Evolutionary conservation across 1,140 invertebrate genomes (phyloP).

Genomic region (Halictus rubicundus): DNA sequence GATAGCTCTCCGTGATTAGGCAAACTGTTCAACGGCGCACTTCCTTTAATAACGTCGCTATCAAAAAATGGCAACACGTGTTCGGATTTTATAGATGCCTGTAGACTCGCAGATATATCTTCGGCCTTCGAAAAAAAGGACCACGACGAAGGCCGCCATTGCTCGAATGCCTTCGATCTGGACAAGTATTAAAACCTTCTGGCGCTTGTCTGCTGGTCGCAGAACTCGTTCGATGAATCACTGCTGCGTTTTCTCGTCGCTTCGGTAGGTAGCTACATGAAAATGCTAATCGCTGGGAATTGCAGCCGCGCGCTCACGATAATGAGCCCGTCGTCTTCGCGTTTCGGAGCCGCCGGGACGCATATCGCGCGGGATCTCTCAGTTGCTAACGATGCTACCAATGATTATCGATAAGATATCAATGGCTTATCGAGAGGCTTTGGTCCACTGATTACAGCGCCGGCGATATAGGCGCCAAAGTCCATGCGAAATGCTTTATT

Average conservation of each 20-base stretch:
- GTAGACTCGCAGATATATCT: slow-evolving; percentile 4
- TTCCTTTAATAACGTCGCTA: slow-evolving; percentile 27
- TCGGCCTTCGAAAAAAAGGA: background rate
- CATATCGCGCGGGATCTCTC: slow-evolving; percentile 1
- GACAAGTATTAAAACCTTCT: slow-evolving; percentile 41
- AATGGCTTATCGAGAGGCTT: background rate
- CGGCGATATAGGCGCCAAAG: background rate
- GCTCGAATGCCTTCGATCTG: slow-evolving; percentile 25
- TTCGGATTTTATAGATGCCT: background rate
- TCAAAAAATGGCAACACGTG: slow-evolving; percentile 43
- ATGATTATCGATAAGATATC: slow-evolving; percentile 4
- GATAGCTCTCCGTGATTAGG: background rate
- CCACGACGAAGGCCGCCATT: background rate
- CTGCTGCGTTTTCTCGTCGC: slow-evolving; percentile 49
- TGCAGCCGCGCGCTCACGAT: slow-evolving; percentile 38
- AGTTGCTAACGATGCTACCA: background rate
- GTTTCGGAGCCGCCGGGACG: slow-evolving; percentile 36
- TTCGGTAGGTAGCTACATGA: slow-evolving; percentile 46
- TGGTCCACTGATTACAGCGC: background rate
- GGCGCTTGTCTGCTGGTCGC: slow-evolving; percentile 45
- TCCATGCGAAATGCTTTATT: background rate
- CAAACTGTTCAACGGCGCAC: background rate
- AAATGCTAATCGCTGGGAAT: slow-evolving; percentile 50
- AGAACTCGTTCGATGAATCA: slow-evolving; percentile 56
- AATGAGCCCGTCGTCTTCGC: slow-evolving; percentile 35